phyloP scores from a whole-genome alignment of 2,888 invertebrate genomes.

The Reticulitermes lucifugus region DNA sequence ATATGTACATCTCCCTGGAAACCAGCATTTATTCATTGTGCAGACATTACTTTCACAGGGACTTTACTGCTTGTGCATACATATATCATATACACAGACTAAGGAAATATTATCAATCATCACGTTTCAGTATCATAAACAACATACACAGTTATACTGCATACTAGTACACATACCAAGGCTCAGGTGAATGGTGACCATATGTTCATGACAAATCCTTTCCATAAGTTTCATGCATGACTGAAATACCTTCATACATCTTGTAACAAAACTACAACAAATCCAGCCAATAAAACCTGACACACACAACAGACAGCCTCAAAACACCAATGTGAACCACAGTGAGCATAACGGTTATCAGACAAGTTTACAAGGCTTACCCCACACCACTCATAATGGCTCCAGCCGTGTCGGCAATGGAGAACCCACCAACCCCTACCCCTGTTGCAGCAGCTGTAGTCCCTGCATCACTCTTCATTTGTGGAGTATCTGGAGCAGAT shows the following conservation, averaged over 20 bases:
- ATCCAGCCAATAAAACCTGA: constrained; percentile 14
- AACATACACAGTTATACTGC: background rate
- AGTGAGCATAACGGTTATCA: background rate
- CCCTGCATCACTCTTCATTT: background rate
- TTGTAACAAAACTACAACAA: constrained; percentile 15
- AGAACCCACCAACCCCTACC: constrained; percentile 36
- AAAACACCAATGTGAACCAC: constrained; percentile 23
- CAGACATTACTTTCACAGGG: too few relatives aligned
- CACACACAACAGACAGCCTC: background rate
- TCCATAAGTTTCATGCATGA: background rate
- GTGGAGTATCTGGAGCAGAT: constrained; percentile 28
- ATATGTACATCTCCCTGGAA: too few relatives aligned
- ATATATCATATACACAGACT: too few relatives aligned
- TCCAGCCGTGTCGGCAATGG: constrained; percentile 42
- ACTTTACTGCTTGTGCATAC: too few relatives aligned
- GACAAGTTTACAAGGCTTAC: constrained; percentile 56
- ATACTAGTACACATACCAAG: background rate
- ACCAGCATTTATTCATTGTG: too few relatives aligned
- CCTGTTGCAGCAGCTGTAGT: background rate
- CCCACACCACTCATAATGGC: constrained; percentile 58
- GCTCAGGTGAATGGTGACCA: background rate
- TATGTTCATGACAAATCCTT: background rate
- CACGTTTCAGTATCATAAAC: background rate
- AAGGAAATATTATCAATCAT: too few relatives aligned
- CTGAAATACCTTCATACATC: background rate